Base-by-base conservation (phyloP, 1,140 invertebrate genomes). In the Zaprionus davidi region DNA sequence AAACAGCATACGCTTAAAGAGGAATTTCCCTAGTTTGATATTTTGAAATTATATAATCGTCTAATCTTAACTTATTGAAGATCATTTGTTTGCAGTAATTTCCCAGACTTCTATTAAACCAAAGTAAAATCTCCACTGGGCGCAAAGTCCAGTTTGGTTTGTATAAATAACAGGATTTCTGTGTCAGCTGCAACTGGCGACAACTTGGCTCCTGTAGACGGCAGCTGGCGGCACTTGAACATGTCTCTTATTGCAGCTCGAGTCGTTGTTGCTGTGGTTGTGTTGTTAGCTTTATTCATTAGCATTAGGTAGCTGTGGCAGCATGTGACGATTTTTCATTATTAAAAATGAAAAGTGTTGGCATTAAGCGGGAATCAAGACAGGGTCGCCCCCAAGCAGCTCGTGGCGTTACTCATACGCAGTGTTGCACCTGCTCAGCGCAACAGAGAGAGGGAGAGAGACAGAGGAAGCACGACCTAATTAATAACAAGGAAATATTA, bases 401-500 rank as follows among this genome's bases (percentile, higher is more conserved):
- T 36, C 49, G 58, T 26, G 15, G 24, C 56, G 59, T 88, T 83
- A 76, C 80, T 79, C 84, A 88, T 88, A 87, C 84, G 84, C 74
- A 57, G 71, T 24, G 81, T 81, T 84, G 84, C 84, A 87, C 80
- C 82, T 85, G 82, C 55, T 71, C 41, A 44, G 5, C 7, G 68
- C 34, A 51, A 28, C 15, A 62, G 22, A 51, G 41, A 51, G 41
- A 44, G n/a, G 6, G 41, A 44, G 41, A 17, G n/a, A 46, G 2
- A 46, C 31, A 34, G 9, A 34, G 31, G 31, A 34, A 34, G 57
- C 36, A 74, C 28, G 28, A 31, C 75, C 84, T 88, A 88, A 88
- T 88, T 84, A 88, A 85, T 74, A 71, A 88, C 81, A 81, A 88
- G 84, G 84, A 88, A 88, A 90, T 88, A 88, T 87, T 81, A 88